A percentile compares a stretch with the other conserved stretches of the same genome.
phyloP scores from a whole-genome alignment of 2,113 vertebrate genomes.

The Oryctolagus cuniculus region mOryCun1.1 NC_091434.1:93251501-93252000 shows the following conservation, averaged over 20 bases:
- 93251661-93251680: conserved; percentile 89
- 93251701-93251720: background rate
- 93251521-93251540: background rate
- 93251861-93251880: accelerated
- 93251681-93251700: conserved; percentile 28
- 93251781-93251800: background rate
- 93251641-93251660: conserved; percentile 93
- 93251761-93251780: background rate
- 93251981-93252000: background rate
- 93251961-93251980: background rate
- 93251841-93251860: background rate
- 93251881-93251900: accelerated
- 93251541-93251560: accelerated
- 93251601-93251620: conserved; percentile 92
- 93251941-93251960: background rate
- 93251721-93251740: background rate
- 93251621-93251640: conserved; percentile 95
- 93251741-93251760: background rate
- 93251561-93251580: accelerated
- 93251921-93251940: conserved; percentile 11
- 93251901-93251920: background rate
- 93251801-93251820: background rate
- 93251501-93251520: background rate
- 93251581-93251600: conserved; percentile 94
- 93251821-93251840: background rate